A percentile compares a stretch with the other conserved stretches of the same genome.
Evolutionary conservation across 2,113 vertebrate genomes (phyloP).

Genomic region (Grantiella picta): DNA sequence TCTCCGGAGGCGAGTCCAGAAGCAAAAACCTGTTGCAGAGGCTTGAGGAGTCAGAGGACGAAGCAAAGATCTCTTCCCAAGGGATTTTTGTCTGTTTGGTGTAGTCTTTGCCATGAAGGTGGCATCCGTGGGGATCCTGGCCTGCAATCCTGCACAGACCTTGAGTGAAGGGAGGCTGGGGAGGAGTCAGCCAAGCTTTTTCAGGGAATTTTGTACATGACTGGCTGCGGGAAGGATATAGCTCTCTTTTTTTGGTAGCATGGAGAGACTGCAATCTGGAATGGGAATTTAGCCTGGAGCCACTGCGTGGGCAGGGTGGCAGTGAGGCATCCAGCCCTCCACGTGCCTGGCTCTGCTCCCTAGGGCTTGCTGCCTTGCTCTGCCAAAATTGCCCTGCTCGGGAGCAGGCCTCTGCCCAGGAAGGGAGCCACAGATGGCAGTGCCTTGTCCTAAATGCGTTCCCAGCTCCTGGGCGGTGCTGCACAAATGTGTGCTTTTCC

Average conservation of each 20-base stretch:
- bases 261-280: not conserved
- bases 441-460: not conserved
- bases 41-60: not conserved
- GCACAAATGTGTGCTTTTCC: not conserved
- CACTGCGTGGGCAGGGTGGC: not conserved
- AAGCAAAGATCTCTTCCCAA: not conserved
- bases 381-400: not conserved
- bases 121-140: not conserved
- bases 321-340: not conserved
- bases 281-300: not conserved
- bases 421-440: not conserved
- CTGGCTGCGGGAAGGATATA: not conserved
- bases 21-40: not conserved
- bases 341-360: not conserved
- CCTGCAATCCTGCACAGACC: not conserved
- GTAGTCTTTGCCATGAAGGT: not conserved
- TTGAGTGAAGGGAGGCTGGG: not conserved
- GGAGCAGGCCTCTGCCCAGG: not conserved
- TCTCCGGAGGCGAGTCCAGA: not conserved
- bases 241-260: not conserved
- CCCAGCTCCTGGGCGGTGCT: not conserved
- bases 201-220: not conserved
- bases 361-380: not conserved
- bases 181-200: not conserved
- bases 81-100: not conserved